These are phyloP conservation scores for Lacerta bilineata DNA, from an alignment of 2,797 vertebrate genomes.

Conservation along the genomic window DNA sequence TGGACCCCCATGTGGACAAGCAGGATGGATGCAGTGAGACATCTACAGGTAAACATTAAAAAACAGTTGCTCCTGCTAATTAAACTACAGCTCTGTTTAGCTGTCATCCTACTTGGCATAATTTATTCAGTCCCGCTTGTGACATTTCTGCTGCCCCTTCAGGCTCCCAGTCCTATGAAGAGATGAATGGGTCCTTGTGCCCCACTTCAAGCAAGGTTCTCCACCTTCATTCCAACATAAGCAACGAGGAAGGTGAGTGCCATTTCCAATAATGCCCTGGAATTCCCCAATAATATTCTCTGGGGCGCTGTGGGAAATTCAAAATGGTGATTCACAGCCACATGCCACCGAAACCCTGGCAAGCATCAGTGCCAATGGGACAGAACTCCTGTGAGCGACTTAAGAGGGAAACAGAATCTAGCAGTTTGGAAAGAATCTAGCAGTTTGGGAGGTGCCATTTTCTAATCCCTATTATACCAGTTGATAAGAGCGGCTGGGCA, in stretches of 20 bases:
- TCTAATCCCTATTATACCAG: neutral
- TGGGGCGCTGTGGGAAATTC: too few relatives aligned
- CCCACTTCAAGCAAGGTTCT: slow-evolving; percentile 12
- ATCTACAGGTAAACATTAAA: slow-evolving; percentile 26
- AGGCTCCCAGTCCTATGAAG: slow-evolving; percentile 47
- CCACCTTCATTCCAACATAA: slow-evolving; percentile 20
- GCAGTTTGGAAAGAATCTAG: neutral
- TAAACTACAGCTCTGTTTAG: neutral
- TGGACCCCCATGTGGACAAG: slow-evolving; percentile 14
- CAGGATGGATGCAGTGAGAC: slow-evolving; percentile 36
- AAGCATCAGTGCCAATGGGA: too few relatives aligned
- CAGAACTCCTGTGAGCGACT: neutral
- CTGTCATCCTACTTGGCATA: neutral
- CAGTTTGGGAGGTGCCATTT: neutral
- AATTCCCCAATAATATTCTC: too few relatives aligned
- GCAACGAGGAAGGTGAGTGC: slow-evolving; percentile 42
- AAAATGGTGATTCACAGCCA: too few relatives aligned
- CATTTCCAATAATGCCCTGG: too few relatives aligned
- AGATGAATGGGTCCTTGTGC: slow-evolving; percentile 36
- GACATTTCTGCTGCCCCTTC: neutral
- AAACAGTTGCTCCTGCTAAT: neutral
- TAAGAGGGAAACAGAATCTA: neutral
- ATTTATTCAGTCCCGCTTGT: neutral
- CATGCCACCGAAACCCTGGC: too few relatives aligned
- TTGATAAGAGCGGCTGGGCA: neutral